Evolutionary conservation across 2,888 invertebrate species (phyloP), one percentile per base, ranked within the genome.

Genomic region (Sphaerolaimus hirsutus): DNA sequence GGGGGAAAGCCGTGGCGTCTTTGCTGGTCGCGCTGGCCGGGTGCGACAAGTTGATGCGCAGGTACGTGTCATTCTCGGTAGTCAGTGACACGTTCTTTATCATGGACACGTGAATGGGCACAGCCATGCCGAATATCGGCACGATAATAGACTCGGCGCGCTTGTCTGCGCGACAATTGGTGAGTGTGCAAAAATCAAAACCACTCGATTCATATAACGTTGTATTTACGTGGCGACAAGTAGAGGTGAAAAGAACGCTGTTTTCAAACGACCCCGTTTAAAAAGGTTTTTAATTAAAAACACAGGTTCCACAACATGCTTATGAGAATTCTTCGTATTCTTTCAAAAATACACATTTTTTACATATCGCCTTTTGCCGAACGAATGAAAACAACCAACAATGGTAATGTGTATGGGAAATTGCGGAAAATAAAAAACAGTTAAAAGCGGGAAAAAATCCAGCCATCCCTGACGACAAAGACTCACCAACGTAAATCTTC

Each of bases 41-140:
- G 67, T 91, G 89, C 69, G 87, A 91, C 67, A 97, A 97, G 68
- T 97, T 97, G 59, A 97, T 81, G 64, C 75, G 77, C 55, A 97
- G 75, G 67, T 97, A 99, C 0, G 93, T 93, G 66, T 93, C 93
- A 4, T 97, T 89, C 68, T 99, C 97, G 17, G 93, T 84, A 0
- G 89, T 87, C 67, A 89, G 86, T 1, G 89, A 89, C 59, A 93
- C 89, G 65, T 97, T 97, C 72, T 97, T 97, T 46, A 99, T 84
- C 5, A 87, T 93, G 3, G 91, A 87, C 64, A 99, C 97, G 65
- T 99, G 97, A 67, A 87, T 97, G 46, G 97, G 93, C 50, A 87
- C 86, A 1, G 91, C 80, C 41, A 84, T 72, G 49, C 93, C 93
- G 70, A 84, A 93, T 55, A 97, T 76, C 2, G 97, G 97, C 60